Evolutionary conservation across 2,888 invertebrate genomes (phyloP), one percentile per base, ranked within the genome.

Genomic region (Glaucopsyche alexis): DNA sequence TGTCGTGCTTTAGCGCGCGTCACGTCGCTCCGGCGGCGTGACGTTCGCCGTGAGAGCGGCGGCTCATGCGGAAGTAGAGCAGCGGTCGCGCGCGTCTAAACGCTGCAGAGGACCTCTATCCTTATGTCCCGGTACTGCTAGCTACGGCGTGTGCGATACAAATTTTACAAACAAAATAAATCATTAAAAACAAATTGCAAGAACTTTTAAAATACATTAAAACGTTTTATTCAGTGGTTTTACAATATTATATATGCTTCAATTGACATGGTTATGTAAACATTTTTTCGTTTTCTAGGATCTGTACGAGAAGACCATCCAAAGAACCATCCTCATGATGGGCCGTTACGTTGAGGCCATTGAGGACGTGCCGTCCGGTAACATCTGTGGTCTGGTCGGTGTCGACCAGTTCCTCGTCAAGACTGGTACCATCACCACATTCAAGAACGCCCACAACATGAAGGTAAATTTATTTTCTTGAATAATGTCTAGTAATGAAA

Each of bases 301-400:
- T 94, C 91, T 99, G 86, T 99, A 98, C 85, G 99, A 99, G 93
- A 99, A 99, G 94, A 97, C 98, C 81, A 99, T 99, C 91, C 99
- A 99, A 94, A 97, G 99, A 93, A 99, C 99, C 76, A 99, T 99
- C 88, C 95, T 99, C 84, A 99, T 99, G 99, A 99, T 99, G 99
- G 99, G 99, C 79, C 97, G 99, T 94, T 99, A 99, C 86, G 98
- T 98, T 76, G 99, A 99, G 93, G 98, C 99, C 78, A 99, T 99
- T 84, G 99, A 99, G 92, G 99, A 99, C 94, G 99, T 99, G 78
- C 99, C 99, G 76, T 98, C 96, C 80, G 99, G 99, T 84, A 99
- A 99, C 95, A 99, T 99, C 93, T 99, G 99, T 89, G 99, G 99
- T 94, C 95, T 99, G 85, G 99, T 99, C 80, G 99, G 99, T 85